A percentile compares a stretch with the other conserved stretches of the same genome.
These are phyloP conservation scores for Elephantulus edwardii DNA, from an alignment of 2,113 vertebrate genomes.

Conservation along the genomic window DNA sequence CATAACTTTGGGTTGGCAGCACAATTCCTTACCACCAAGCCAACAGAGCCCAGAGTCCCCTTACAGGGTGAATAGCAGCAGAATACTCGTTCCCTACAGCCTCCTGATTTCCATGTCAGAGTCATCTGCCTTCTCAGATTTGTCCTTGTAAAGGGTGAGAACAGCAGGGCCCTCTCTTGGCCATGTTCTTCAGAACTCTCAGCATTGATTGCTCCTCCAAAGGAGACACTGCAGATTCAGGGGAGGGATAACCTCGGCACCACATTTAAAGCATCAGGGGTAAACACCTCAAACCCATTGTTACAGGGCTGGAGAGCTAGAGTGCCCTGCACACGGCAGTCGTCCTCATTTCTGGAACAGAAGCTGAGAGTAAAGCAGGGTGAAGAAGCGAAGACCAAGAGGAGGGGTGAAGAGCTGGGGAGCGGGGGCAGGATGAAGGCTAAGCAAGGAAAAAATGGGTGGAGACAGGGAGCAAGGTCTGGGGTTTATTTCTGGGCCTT, in stretches of 20 bases:
- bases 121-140: no score
- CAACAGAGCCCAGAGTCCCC: no score
- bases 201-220: background rate
- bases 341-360: background rate
- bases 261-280: rapidly evolving
- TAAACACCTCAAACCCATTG: rapidly evolving
- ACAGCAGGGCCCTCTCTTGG: background rate
- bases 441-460: rapidly evolving
- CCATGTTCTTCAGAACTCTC: background rate
- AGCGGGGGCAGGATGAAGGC: rapidly evolving
- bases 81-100: no score
- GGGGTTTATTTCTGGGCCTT: background rate
- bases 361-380: background rate
- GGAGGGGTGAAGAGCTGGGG: background rate
- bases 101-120: no score
- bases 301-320: rapidly evolving
- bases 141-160: no score
- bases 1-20: no score
- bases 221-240: background rate
- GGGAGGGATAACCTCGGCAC: background rate
- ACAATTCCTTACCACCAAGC: no score
- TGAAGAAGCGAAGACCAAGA: background rate
- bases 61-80: no score
- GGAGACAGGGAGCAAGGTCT: background rate
- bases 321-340: background rate